Conservation (phyloP, 2,888 invertebrate genomes). For the Synergus gifuensis region DNA sequence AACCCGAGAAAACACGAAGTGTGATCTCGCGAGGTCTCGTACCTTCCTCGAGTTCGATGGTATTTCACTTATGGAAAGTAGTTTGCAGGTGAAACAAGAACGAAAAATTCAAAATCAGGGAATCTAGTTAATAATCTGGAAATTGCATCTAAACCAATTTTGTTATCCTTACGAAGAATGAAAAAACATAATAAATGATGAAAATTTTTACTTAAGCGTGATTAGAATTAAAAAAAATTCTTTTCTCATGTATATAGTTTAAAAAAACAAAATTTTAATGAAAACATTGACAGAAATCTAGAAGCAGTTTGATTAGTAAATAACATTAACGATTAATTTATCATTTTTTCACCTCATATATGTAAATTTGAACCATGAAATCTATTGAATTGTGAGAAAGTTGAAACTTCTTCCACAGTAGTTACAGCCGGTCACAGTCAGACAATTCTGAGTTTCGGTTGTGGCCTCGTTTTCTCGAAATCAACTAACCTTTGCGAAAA, state of each 20-base stretch:
- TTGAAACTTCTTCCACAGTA: not conserved
- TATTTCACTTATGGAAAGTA: constrained; percentile 57
- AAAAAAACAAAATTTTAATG: not conserved
- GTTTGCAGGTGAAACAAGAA: constrained; percentile 49
- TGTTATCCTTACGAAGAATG: not conserved
- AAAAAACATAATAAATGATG: not conserved
- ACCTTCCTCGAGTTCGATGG: constrained; percentile 53
- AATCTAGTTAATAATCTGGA: constrained; percentile 20
- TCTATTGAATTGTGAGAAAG: not conserved
- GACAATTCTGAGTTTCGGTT: not conserved
- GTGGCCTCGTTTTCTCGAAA: constrained; percentile 32
- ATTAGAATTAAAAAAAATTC: too few species aligned
- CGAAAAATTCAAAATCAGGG: constrained; percentile 31
- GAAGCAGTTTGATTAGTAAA: not conserved
- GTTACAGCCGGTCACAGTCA: not conserved
- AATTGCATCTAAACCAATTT: not conserved
- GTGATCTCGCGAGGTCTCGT: constrained; percentile 44
- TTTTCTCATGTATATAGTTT: too few species aligned
- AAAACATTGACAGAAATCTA: too few species aligned
- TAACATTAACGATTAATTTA: too few species aligned
- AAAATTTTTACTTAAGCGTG: too few species aligned
- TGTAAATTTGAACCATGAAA: not conserved
- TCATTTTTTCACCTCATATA: not conserved
- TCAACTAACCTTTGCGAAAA: constrained; percentile 36
- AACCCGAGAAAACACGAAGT: constrained; percentile 58